These are phyloP conservation scores for Chirona hameri DNA, from an alignment of 2,888 invertebrate species.

Conservation along the genomic window DNA sequence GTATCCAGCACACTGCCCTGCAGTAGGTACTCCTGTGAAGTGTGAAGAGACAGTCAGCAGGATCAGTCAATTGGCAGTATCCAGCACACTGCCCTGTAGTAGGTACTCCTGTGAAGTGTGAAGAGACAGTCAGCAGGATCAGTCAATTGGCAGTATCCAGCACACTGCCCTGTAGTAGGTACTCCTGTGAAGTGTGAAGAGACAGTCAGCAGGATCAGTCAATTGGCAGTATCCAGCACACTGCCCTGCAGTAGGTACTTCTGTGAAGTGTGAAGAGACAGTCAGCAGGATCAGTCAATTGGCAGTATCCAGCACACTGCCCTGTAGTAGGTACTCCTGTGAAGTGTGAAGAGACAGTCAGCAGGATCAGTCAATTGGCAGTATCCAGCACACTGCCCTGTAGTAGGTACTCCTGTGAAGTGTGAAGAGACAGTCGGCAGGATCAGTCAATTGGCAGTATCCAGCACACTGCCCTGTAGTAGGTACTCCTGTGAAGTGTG, in stretches of 20 bases:
- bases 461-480: conserved; percentile 87
- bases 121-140: no score
- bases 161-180: conserved; percentile 88
- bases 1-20: conserved; percentile 91
- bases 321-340: conserved; percentile 89
- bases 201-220: no score
- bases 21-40: conserved; percentile 76
- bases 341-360: no score
- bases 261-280: conserved; percentile 52
- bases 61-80: conserved; percentile 86
- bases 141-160: conserved; percentile 85
- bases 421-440: no score
- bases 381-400: conserved; percentile 91
- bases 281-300: no score
- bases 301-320: conserved; percentile 85
- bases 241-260: conserved; percentile 93
- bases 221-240: conserved; percentile 84
- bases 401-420: conserved; percentile 76
- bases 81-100: conserved; percentile 87
- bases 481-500: conserved; percentile 70
- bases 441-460: conserved; percentile 86
- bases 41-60: no score
- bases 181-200: conserved; percentile 64
- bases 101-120: conserved; percentile 70
- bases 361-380: no score